Conservation (phyloP, 2,113 vertebrate genomes). For the Sturnira hondurensis region DNA sequence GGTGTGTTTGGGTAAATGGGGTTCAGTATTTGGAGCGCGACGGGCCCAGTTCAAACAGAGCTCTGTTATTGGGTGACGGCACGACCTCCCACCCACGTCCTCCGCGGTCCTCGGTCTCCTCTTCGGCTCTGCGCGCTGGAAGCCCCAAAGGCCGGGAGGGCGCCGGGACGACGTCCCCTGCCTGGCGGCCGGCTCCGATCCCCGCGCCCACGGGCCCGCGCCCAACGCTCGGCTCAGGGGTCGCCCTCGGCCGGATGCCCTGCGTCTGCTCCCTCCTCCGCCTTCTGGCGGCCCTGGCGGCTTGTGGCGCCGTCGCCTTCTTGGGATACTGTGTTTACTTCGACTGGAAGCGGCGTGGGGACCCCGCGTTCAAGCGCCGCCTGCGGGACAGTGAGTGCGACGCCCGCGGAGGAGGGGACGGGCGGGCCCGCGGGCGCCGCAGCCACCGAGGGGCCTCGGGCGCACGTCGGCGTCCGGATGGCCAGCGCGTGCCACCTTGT, state of each 20-base stretch:
- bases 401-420: not conserved
- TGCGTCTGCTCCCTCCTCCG: not conserved
- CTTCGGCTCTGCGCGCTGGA: not conserved
- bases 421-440: not conserved
- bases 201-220: not conserved
- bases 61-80: not conserved
- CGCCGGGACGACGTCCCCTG: not conserved
- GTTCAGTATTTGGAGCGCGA: not conserved
- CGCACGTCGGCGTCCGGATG: not conserved
- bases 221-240: conserved; percentile 24
- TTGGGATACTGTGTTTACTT: conserved; percentile 66
- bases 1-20: not conserved
- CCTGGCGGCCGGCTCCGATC: not conserved
- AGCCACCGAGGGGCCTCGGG: fast-evolving
- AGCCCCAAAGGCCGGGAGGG: not conserved
- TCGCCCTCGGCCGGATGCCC: conserved; percentile 33
- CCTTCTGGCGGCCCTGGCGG: conserved; percentile 41
- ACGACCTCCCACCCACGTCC: fast-evolving
- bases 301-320: conserved; percentile 48
- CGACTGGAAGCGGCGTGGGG: conserved; percentile 58
- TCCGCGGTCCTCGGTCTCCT: not conserved
- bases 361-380: conserved; percentile 48
- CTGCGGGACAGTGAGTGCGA: conserved; percentile 71
- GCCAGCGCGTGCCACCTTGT: not conserved
- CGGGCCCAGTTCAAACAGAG: not conserved